Evolutionary conservation across 2,113 vertebrate genomes (phyloP).

Genomic region (Thamnaconus septentrionalis): DNA sequence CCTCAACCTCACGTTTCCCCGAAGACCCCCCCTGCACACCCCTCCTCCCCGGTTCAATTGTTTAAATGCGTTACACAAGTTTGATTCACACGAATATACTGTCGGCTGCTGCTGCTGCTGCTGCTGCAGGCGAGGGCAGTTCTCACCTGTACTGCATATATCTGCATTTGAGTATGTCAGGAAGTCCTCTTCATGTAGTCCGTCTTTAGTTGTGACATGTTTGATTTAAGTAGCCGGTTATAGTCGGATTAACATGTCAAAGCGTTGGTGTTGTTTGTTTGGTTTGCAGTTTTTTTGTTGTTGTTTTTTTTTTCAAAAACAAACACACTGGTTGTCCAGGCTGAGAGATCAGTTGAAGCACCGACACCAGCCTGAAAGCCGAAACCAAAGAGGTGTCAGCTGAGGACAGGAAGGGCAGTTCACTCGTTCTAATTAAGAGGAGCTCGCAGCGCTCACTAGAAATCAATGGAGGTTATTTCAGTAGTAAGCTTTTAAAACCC

Average conservation of each 20-base stretch:
- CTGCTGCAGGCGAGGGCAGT: conserved; percentile 1
- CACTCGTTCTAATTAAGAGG: conserved; percentile 42
- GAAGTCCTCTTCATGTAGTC: too few relatives aligned
- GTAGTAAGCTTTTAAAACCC: conserved; percentile 36
- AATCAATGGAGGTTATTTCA: conserved; percentile 48
- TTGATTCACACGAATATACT: conserved; percentile 27
- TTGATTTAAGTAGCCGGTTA: too few relatives aligned
- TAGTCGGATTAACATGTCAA: too few relatives aligned
- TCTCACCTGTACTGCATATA: conserved; percentile 11
- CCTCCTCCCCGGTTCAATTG: conserved; percentile 20
- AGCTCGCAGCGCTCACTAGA: conserved; percentile 10
- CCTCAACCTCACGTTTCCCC: conserved; percentile 23
- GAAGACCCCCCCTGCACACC: background rate
- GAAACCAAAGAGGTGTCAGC: background rate
- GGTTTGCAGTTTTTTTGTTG: too few relatives aligned
- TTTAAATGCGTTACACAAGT: conserved; percentile 28
- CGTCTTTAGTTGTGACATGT: too few relatives aligned
- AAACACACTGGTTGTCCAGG: too few relatives aligned
- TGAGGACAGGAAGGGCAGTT: conserved; percentile 19
- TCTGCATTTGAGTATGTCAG: too few relatives aligned
- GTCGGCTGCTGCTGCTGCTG: background rate
- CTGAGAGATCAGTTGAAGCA: too few relatives aligned
- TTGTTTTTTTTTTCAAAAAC: too few relatives aligned
- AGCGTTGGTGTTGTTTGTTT: too few relatives aligned
- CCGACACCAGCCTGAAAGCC: too few relatives aligned